Base-by-base conservation (phyloP, 1,140 invertebrate species). In the Drosophila kurseongensis region DNA sequence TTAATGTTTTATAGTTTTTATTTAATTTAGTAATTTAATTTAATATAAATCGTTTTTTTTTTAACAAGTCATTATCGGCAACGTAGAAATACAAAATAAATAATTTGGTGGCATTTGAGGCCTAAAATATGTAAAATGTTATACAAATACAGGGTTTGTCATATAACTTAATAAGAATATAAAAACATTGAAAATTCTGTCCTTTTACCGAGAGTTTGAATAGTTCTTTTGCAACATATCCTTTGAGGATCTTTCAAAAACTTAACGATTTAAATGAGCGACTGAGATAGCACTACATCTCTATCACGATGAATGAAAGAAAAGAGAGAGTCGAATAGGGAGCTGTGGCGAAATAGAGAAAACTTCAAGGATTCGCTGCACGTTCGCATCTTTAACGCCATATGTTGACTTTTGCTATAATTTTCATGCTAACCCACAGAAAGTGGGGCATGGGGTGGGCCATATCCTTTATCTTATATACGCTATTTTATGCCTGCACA, bases 361-460 rank as follows among this genome's bases (percentile, higher is more conserved):
- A 75, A 77, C 63, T 81, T 88, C 63, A 78, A 88, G 77, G 59
- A 90, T 91, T 91, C 88, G 73, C 52, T 65, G 80, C 88, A 91
- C 88, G 88, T 91, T 91, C 80, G 60, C 88, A 88, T 91, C 88
- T 90, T 91, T 91, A 91, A 91, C 88, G 88, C 88, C 88, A 91
- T 88, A 88, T 91, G 88, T 91, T 91, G 82, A 78, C 89, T 91
- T 84, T 81, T 77, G 73, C 62, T 55, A 73, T 82, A 79, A 56
- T 62, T 82, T 74, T 78, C 67, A 59, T 57, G 35, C 48, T 40
- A 42, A 75, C 42, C 51, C 38, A 57, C 42, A 56, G 23, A 27
- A 48, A 58, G 23, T 48, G 58, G 57, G 55, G 13, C 60, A 62
- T 14, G 16, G 10, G 42, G 10, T 63, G 59, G 38, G 60, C 52